Base-by-base conservation (phyloP, 2,888 invertebrate species). In the Portevinia maculata region DNA sequence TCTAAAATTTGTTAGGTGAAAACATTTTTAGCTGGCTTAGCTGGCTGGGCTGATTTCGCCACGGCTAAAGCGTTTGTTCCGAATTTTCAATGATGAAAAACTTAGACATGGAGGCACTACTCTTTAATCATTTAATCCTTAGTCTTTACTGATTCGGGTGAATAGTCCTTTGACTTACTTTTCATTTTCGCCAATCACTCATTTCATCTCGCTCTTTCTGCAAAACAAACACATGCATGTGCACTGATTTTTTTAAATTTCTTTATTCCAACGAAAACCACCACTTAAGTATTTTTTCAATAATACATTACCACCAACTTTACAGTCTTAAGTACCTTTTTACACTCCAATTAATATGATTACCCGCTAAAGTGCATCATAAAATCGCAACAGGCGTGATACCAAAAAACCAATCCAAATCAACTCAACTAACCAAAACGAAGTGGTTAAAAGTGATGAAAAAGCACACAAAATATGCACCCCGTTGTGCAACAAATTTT, bases 291-390 rank as follows among this genome's bases (percentile, higher is more conserved):
- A 3, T 24, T 5, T 3, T 5, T 64, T 48, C 17, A 59, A 44
- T 52, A 75, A 67, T 75, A 59, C 44, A 57, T 67, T 46, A 34
- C 28, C 67, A 17, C n/a, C 39, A 32, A 28, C 78, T 52, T 39
- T 17, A 55, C 9, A 41, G 39, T n/a, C 65, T 59, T 44, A 60
- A 28, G 67, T 17, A 50, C 48, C 53, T 74, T 74, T 79, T 74
- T 60, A 41, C 67, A 50, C 62, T 48, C 7, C 32, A 50, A 53
- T 69, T 74, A 79, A 62, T 19, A 9, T 59, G 46, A 79, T 79
- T 64, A 79, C 75, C 46, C 44, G 44, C 70, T 52, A 62, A 75
- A 79, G 75, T 79, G 75, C 75, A 75, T 62, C 69, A 57, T 75
- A 79, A 79, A 79, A 46, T 37, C 75, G 62, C 79, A 79, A 39